Evolutionary conservation across 2,888 invertebrate species (phyloP).

Genomic region (Tiphia femorata): DNA sequence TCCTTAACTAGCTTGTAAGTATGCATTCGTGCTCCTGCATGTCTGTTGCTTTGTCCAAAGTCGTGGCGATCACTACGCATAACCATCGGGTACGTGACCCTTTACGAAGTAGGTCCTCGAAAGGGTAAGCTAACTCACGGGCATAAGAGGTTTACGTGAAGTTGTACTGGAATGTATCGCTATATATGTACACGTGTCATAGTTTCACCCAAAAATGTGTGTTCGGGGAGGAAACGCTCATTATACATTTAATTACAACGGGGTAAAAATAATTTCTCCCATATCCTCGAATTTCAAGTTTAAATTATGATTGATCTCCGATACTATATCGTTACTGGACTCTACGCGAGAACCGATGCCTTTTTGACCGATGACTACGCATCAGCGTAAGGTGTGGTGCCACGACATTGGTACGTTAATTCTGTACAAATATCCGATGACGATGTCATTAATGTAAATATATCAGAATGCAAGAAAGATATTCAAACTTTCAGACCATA

Average conservation of each 20-base stretch:
- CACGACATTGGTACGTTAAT: conserved; percentile 32
- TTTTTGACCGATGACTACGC: background rate
- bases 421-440: conserved; percentile 15
- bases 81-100: background rate
- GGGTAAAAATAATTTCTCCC: too few species aligned
- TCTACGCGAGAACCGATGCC: too few species aligned
- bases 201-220: conserved; percentile 8
- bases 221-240: conserved; percentile 10
- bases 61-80: conserved; percentile 20
- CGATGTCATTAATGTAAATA: conserved; percentile 24
- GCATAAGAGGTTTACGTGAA: conserved; percentile 17
- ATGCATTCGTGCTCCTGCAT: background rate
- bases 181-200: conserved; percentile 14
- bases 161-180: conserved; percentile 12
- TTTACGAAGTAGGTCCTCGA: background rate
- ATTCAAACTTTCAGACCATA: conserved; percentile 22
- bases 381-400: conserved; percentile 7
- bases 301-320: too few species aligned
- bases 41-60: conserved; percentile 16
- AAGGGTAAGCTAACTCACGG: too few species aligned
- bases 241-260: too few species aligned
- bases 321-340: too few species aligned
- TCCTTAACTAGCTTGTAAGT: conserved; percentile 2
- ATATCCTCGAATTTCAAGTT: too few species aligned
- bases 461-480: conserved; percentile 27